phyloP scores from a whole-genome alignment of 2,113 vertebrate species.

The Daphoenositta chrysoptera region DNA sequence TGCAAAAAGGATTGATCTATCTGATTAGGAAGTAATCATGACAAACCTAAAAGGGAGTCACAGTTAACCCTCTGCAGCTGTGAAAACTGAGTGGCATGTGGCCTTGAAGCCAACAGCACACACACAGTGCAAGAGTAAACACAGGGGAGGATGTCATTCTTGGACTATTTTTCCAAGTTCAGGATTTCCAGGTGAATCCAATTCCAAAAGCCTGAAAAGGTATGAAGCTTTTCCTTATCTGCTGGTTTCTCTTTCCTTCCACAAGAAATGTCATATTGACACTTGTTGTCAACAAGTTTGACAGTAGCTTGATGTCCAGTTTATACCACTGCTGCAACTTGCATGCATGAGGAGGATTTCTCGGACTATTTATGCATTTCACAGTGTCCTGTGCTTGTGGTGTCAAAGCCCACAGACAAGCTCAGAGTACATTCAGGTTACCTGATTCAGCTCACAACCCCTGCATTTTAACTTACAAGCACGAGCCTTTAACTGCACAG shows the following conservation, averaged over 20 bases:
- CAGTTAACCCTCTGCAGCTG: background rate
- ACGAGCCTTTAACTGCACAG: background rate
- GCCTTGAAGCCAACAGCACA: background rate
- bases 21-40: background rate
- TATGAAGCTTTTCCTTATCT: background rate
- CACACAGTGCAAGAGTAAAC: background rate
- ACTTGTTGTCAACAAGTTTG: background rate
- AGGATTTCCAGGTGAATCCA: background rate
- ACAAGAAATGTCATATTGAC: background rate
- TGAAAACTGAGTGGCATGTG: background rate
- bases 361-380: background rate
- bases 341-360: fast-evolving
- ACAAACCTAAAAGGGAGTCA: background rate
- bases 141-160: fast-evolving
- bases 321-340: background rate
- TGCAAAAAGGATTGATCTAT: background rate
- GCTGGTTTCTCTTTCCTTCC: background rate
- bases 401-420: background rate
- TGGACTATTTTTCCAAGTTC: background rate
- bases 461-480: background rate
- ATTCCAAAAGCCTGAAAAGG: background rate
- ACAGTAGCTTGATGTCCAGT: background rate
- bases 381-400: background rate
- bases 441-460: background rate
- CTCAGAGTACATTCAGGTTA: background rate